Evolutionary conservation across 2,888 invertebrate species (phyloP), one percentile per base, ranked within the genome.

Genomic region (Dicycla oo): DNA sequence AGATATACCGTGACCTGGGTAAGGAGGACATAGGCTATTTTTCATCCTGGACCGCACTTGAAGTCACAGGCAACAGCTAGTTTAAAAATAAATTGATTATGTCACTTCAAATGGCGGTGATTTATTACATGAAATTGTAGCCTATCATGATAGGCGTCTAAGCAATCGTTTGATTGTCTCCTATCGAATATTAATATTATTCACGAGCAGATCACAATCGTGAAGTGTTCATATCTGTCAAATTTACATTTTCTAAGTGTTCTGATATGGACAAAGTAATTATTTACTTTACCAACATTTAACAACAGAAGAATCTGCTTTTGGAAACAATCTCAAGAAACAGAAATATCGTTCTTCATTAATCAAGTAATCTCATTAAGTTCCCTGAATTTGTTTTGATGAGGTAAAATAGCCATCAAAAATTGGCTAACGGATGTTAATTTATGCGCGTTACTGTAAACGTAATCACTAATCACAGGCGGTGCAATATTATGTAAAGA

Each of bases 401-500:
- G 40, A 51, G 5, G 6, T 56, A n/a, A 38, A 18, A 51, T 23
- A 18, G 20, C 20, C 30, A 53, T 73, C 0, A 30, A 45, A 40
- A 62, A 69, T 64, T 60, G 11, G 2, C 34, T 51, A 82, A 76
- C 73, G 75, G 65, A 78, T 84, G 78, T 72, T 84, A 82, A 85
- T 84, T 84, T 84, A 86, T 86, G 82, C 75, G 69, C 71, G 81
- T 80, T 77, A 86, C 87, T 86, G 85, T 88, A 88, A 51, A 85
- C 85, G 86, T 87, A 90, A 91, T 91, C 88, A 88, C 88, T 87
- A 90, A 91, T 91, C 88, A 88, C 88, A 86, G 84, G 77, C 86
- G 87, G 86, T 90, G 90, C 88, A 90, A 86, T 86, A 91, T 93
- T 89, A 92, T 91, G 91, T 92, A 91, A 93, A 90, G 88, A 92